Evolutionary conservation across 2,888 invertebrate genomes (phyloP), one percentile per base, ranked within the genome.

Genomic region (Apomyelois bistriatella): DNA sequence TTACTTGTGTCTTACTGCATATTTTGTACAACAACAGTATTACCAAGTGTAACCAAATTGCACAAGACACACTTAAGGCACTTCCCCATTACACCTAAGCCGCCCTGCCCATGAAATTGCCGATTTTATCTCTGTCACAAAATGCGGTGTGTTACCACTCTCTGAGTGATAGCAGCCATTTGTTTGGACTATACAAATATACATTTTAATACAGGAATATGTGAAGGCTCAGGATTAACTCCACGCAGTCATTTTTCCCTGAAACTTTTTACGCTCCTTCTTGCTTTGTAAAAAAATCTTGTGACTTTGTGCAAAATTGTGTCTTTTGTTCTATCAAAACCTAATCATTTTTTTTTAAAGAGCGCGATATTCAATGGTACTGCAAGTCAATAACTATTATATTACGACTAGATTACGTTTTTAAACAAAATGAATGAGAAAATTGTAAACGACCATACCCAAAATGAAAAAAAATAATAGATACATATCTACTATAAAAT

Each of bases 71-170:
- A 3, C 41, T 10, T 15, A 13, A 8, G 15, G 38, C 3, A 5
- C 22, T 22, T 5, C 1, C n/a, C 3, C 17, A 17, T 42, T 12
- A 12, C n/a, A 3, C 1, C 5, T 4, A 41, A 10, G 22, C 22
- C 17, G 16, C 16, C 32, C 7, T 10, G 15, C 46, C 32, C 46
- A 15, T 32, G 46, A 32, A 46, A 46, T 46, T 32, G 32, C 10
- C 32, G 32, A 15, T 46, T 46, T 46, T 46, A 32, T 46, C 46
- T 32, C 46, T 32, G 46, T 46, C 46, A 41, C n/a, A 15, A 35
- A 46, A 46, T 7, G 43, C 43, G 16, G 40, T 38, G 40, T 16
- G 46, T 32, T 32, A 32, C 46, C 16, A 32, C 9, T 15, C 35
- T 15, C 10, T 46, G 32, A 46, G 15, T 32, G 32, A 46, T 46